Evolutionary conservation across 1,140 invertebrate genomes (phyloP).

Genomic region (Eurosta solidaginis): DNA sequence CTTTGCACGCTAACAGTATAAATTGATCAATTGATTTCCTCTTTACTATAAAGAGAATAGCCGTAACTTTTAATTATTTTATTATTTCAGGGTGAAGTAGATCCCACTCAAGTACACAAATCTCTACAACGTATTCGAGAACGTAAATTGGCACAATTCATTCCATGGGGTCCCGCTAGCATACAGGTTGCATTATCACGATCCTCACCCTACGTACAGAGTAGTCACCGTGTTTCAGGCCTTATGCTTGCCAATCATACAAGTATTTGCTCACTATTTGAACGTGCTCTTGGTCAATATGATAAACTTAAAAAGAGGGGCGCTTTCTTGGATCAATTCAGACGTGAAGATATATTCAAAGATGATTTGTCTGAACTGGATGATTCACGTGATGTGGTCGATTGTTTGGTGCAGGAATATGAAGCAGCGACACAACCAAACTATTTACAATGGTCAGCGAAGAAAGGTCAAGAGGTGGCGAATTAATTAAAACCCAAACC

Average conservation of each 20-base stretch:
- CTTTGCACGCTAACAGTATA: too few relatives aligned
- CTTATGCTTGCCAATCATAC: conserved; percentile 98
- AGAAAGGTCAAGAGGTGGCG: conserved; percentile 29
- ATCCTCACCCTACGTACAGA: conserved; percentile 94
- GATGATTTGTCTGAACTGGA: conserved; percentile 93
- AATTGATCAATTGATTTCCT: too few relatives aligned
- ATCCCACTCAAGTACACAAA: conserved; percentile 58
- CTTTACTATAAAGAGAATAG: too few relatives aligned
- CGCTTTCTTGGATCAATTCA: conserved; percentile 95
- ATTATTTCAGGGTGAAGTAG: conserved; percentile 49
- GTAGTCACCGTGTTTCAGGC: conserved; percentile 93
- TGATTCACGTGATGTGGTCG: conserved; percentile 84
- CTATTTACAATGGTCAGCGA: conserved; percentile 71
- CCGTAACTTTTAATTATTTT: not conserved
- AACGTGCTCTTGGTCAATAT: conserved; percentile 84
- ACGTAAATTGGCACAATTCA: conserved; percentile 93
- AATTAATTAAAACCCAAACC: not conserved
- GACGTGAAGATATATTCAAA: conserved; percentile 91
- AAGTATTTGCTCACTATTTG: conserved; percentile 81
- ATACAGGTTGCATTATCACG: conserved; percentile 95
- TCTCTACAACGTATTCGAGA: conserved; percentile 90
- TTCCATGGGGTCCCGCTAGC: conserved; percentile 96
- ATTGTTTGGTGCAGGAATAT: conserved; percentile 94
- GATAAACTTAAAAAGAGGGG: conserved; percentile 94
- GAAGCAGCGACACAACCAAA: conserved; percentile 88